Evolutionary conservation across 2,113 vertebrate genomes (phyloP).

Genomic region (Sapajus apella): DNA sequence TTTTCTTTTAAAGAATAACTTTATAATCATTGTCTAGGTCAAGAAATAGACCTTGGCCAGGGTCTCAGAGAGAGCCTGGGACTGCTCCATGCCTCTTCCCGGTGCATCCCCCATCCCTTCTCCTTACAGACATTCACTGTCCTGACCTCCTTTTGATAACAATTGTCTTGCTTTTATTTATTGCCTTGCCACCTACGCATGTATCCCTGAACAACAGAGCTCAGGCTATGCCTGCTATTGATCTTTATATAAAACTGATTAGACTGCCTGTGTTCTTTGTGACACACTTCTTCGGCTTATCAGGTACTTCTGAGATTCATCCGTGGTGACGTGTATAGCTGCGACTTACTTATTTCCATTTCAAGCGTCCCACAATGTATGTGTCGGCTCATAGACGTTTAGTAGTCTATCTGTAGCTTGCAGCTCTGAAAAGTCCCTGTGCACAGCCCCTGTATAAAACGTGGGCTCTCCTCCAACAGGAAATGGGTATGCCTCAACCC

Average conservation of each 20-base stretch:
- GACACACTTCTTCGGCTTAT: not conserved
- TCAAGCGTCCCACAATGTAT: not conserved
- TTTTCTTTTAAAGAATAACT: not conserved
- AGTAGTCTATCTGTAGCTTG: not conserved
- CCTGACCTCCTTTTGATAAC: not conserved
- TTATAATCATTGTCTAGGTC: not conserved
- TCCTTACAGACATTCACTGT: not conserved
- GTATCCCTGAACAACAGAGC: not conserved
- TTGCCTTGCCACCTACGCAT: not conserved
- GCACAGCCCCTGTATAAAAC: not conserved
- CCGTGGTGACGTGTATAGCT: not conserved
- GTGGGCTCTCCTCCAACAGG: not conserved
- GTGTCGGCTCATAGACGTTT: not conserved
- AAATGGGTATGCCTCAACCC: not conserved
- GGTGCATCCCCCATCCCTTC: not conserved
- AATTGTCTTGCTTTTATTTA: not conserved
- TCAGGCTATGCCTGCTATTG: too few species aligned
- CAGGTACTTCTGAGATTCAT: not conserved
- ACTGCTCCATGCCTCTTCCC: not conserved
- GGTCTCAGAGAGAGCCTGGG: rapidly evolving
- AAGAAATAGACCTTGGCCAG: not conserved
- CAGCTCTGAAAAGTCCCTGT: not conserved
- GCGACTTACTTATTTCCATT: not conserved
- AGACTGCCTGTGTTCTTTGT: rapidly evolving
- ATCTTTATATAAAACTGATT: not conserved